Conservation (phyloP, 2,888 invertebrate genomes). For the Pantelozetes paolii region DNA sequence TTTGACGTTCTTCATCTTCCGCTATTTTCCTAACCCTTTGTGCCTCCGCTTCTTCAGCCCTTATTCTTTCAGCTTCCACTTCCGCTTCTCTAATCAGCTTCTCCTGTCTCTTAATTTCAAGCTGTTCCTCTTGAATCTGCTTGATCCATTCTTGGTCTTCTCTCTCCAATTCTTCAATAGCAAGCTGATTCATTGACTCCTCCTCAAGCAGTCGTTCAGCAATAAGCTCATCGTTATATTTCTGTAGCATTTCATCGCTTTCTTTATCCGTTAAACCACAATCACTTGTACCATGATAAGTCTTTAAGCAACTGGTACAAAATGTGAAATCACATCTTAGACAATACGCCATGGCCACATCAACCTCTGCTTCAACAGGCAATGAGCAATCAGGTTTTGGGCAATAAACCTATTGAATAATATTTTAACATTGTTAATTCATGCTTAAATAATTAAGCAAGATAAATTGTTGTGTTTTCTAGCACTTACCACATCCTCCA, state of each 20-base stretch:
- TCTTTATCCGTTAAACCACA: neutral
- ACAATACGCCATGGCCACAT: neutral
- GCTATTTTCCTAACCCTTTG: neutral
- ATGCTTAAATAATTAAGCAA: neutral
- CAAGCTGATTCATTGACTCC: neutral
- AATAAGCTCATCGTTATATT: neutral
- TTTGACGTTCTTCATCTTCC: neutral
- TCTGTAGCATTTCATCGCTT: neutral
- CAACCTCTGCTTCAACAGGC: neutral
- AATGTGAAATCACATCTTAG: neutral
- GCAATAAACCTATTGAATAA: neutral
- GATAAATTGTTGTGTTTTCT: neutral
- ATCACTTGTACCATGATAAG: conserved; percentile 1
- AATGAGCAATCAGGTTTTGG: neutral
- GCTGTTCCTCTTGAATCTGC: neutral
- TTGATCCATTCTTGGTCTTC: neutral
- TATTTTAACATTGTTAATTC: neutral
- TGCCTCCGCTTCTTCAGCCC: neutral
- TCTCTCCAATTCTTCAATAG: neutral
- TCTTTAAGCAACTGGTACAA: conserved; percentile 10
- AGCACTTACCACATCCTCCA: conserved; percentile 15
- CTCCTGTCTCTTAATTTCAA: neutral
- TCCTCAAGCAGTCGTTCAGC: neutral
- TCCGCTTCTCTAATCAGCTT: neutral
- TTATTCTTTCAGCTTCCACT: neutral